phyloP scores from a whole-genome alignment of 1,140 invertebrate species.

The Caenorhabditis inopinata region DNA sequence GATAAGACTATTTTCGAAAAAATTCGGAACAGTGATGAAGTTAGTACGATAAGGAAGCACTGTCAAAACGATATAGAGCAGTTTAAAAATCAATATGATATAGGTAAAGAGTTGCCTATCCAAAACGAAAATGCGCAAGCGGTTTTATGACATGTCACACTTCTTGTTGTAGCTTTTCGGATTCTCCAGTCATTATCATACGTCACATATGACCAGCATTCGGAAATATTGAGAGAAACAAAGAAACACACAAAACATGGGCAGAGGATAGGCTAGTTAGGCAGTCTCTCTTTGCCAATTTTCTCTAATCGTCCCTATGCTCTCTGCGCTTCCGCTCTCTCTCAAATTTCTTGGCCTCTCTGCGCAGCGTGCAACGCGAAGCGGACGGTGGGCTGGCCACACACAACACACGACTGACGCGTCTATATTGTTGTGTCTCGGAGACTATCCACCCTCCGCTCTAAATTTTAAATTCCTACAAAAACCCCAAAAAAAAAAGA shows the following conservation, averaged over 20 bases:
- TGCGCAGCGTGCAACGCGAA: not conserved
- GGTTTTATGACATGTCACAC: not conserved
- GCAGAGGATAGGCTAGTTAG: not conserved
- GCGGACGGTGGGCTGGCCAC: constrained; percentile 10
- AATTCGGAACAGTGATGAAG: not conserved
- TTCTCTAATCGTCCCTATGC: not conserved
- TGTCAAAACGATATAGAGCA: too few species aligned
- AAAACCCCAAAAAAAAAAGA: constrained; percentile 40
- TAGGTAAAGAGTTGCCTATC: not conserved
- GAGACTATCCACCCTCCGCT: constrained; percentile 10
- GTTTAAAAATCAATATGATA: not conserved
- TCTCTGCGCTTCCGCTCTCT: not conserved
- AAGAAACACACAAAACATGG: not conserved
- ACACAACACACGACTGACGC: constrained; percentile 26
- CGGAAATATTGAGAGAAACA: not conserved
- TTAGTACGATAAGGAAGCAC: too few species aligned
- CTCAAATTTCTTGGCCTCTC: not conserved
- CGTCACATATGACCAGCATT: not conserved
- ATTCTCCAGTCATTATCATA: not conserved
- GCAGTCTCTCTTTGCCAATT: not conserved
- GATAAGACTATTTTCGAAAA: not conserved
- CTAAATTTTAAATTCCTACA: not conserved
- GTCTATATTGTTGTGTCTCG: constrained; percentile 12
- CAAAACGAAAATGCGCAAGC: not conserved
- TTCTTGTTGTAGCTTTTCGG: not conserved